Evolutionary conservation across 2,113 vertebrate species (phyloP).

Genomic region (Hiodon tergisus): DNA sequence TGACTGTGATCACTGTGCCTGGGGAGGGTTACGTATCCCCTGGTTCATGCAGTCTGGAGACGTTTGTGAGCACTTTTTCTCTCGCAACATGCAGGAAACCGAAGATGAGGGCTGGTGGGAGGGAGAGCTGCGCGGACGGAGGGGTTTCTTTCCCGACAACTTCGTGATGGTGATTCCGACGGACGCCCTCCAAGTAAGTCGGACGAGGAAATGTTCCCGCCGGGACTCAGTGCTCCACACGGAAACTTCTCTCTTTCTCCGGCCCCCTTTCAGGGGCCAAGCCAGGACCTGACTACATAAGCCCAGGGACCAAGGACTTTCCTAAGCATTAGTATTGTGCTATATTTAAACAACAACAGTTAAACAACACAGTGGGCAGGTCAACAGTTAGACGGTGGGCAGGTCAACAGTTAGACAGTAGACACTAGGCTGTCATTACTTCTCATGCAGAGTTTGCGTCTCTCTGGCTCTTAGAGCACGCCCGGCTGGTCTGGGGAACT

Average conservation of each 20-base stretch:
- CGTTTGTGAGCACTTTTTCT: constrained; percentile 6
- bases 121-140: constrained; percentile 66
- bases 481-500: too few relatives aligned
- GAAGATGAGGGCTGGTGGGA: constrained; percentile 85
- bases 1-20: neutral
- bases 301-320: constrained; percentile 23
- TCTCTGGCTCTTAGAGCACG: too few relatives aligned
- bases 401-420: neutral
- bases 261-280: neutral
- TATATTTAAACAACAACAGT: neutral
- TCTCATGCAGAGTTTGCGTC: too few relatives aligned
- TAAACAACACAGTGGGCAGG: neutral
- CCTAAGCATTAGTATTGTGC: neutral
- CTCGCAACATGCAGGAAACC: constrained; percentile 49
- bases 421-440: neutral
- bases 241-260: constrained; percentile 9
- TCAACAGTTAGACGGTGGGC: neutral
- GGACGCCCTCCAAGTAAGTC: constrained; percentile 58
- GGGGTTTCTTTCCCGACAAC: constrained; percentile 81
- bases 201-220: constrained; percentile 8
- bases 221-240: neutral
- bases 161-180: constrained; percentile 72
- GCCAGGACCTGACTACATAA: neutral
- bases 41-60: neutral
- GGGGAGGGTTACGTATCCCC: neutral